phyloP scores from a whole-genome alignment of 2,888 invertebrate genomes.

The Tipula lateralis region DNA sequence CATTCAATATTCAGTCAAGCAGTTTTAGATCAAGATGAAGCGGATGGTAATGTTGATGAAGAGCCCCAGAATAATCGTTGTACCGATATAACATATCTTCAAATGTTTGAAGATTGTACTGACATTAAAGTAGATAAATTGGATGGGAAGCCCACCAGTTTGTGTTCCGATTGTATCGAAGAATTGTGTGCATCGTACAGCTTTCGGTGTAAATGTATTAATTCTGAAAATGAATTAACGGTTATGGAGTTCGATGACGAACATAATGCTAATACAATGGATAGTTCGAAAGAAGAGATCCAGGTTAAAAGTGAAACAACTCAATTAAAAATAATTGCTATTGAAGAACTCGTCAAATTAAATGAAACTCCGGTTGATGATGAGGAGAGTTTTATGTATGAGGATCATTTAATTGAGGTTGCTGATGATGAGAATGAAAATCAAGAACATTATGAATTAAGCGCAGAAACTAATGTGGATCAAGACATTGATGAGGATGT shows the following conservation, averaged over 20 bases:
- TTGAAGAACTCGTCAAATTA: not conserved
- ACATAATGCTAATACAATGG: not conserved
- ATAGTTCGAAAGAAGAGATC: not conserved
- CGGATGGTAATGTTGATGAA: not conserved
- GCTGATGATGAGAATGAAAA: not conserved
- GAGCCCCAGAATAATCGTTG: not conserved
- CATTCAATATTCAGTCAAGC: not conserved
- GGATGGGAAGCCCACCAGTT: not conserved
- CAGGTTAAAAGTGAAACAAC: not conserved
- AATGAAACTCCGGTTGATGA: not conserved
- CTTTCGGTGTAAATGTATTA: not conserved
- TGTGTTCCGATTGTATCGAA: conserved; percentile 9
- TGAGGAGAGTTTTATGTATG: not conserved
- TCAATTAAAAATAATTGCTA: not conserved
- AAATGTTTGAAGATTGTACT: conserved; percentile 25
- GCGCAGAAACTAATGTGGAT: not conserved
- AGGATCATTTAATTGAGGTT: not conserved
- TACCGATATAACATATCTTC: not conserved
- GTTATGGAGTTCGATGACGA: not conserved
- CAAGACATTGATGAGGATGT: not conserved
- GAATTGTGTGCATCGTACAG: not conserved
- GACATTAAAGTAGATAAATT: not conserved
- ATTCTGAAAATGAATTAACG: not conserved
- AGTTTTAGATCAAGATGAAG: not conserved
- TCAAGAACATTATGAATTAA: not conserved